Base-by-base conservation (phyloP, 2,113 vertebrate species). In the Otocyon megalotis region DNA sequence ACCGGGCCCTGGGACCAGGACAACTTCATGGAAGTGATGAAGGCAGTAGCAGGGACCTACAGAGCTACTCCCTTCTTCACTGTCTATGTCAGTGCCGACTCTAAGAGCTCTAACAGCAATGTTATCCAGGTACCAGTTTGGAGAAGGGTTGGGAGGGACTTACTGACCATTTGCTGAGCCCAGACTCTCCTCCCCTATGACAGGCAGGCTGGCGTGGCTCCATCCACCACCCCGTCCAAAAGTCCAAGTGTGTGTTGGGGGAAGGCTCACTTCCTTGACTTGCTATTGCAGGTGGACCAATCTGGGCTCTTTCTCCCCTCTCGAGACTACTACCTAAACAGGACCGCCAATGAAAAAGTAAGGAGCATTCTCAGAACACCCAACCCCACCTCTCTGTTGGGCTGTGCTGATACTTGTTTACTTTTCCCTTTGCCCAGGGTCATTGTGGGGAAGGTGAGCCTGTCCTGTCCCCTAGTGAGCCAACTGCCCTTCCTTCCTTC, bases 291-390 rank as follows among this genome's bases (percentile, higher is more conserved):
- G 99, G 99, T 99, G 97, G 99, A 99, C 98, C 99, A 99, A 96
- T 99, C 99, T 0, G 99, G 99, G 63, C 99, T 99, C 71, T 99
- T 99, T 97, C 99, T 99, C 69, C 99, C 99, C 1, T 99, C 99
- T 67, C 99, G 99, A 77, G 99, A 99, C 98, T 99, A 99, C 99
- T 99, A 99, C 98, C 98, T 99, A 97, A 99, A 99, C 98, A 99
- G 99, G 98, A 99, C 99, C 0, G 99, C 99, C 98, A 99, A 99
- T 6, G 99, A 99, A 97, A 99, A 99, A 99, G 99, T 99, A 96
- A 99, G 98, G 30, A 92, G 13, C n/a, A 62, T 67, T 71, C 60
- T 63, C 77, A 90, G 63, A 69, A 92, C 54, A 69, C 32, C 63
- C 5, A 10, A 32, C 54, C 65, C 14, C 3, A 24, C 15, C 10